phyloP scores from a whole-genome alignment of 2,797 vertebrate species.

The Neopelma chrysocephalum region DNA sequence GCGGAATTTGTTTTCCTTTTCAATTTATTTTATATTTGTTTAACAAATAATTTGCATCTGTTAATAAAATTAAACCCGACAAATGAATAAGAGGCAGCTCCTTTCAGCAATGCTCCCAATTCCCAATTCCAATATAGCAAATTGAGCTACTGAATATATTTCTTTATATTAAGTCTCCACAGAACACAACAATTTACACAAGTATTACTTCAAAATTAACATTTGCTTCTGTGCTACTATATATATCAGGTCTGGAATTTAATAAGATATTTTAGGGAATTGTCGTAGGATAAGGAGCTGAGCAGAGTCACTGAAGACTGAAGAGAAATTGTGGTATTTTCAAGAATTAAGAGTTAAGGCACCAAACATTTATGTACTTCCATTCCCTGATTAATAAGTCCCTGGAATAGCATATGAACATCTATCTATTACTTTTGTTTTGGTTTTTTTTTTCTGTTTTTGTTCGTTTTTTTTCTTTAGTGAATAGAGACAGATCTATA shows the following conservation, averaged over 20 bases:
- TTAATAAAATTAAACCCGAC: conserved; percentile 71
- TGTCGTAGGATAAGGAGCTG: conserved; percentile 20
- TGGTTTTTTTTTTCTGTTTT: not conserved
- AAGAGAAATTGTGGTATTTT: not conserved
- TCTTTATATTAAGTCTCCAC: conserved; percentile 34
- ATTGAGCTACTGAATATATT: conserved; percentile 21
- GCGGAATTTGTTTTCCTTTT: conserved; percentile 41
- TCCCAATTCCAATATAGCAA: not conserved
- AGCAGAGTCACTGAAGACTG: not conserved
- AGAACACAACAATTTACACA: conserved; percentile 26
- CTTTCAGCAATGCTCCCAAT: conserved; percentile 4
- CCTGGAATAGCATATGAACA: not conserved
- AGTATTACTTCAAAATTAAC: conserved; percentile 29
- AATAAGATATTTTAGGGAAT: conserved; percentile 9
- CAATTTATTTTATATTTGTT: conserved; percentile 61
- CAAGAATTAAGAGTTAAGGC: not conserved
- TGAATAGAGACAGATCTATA: not conserved
- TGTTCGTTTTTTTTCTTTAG: not conserved
- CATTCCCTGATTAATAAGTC: not conserved
- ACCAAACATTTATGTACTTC: not conserved
- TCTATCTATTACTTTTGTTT: not conserved
- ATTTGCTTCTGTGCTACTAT: not conserved
- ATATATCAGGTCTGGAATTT: not conserved
- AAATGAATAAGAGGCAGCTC: conserved; percentile 30
- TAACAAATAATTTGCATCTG: conserved; percentile 58